These are phyloP conservation scores for Sphaeridia pumilis DNA, from an alignment of 2,888 invertebrate species.

Conservation along the genomic window DNA sequence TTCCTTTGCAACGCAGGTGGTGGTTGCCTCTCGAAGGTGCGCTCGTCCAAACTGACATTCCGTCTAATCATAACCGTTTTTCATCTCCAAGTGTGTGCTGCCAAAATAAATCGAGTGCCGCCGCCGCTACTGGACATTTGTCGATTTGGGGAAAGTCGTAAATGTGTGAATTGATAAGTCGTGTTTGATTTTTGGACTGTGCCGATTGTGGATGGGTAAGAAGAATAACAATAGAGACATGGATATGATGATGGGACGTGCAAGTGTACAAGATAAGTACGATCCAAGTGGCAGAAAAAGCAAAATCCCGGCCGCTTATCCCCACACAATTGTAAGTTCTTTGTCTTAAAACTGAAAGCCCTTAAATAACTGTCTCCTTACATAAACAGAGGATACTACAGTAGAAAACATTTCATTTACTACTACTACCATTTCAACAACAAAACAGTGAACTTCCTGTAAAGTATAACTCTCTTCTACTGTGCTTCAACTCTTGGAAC, in stretches of 20 bases:
- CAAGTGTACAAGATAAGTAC: conserved; percentile 31
- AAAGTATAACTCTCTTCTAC: no score
- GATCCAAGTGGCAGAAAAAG: conserved; percentile 34
- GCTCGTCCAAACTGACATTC: conserved; percentile 5
- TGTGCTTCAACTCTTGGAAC: no score
- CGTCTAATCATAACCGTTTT: conserved; percentile 13
- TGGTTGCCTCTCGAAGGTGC: conserved; percentile 6
- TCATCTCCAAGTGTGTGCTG: conserved; percentile 4
- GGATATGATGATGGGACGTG: conserved; percentile 30
- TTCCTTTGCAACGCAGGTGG: conserved; percentile 14
- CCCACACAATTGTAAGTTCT: conserved; percentile 35
- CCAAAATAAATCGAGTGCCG: not conserved
- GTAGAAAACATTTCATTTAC: no score
- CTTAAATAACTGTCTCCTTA: no score
- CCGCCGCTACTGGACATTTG: not conserved
- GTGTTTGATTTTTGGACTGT: not conserved
- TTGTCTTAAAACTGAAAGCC: not conserved
- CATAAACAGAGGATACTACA: no score
- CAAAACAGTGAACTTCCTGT: no score
- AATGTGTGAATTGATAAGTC: not conserved
- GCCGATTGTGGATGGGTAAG: no score
- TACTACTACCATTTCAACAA: no score
- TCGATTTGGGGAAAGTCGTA: not conserved
- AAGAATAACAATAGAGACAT: conserved; percentile 30
- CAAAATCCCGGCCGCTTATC: conserved; percentile 35